Evolutionary conservation across 2,888 invertebrate species (phyloP), one percentile per base, ranked within the genome.

Genomic region (Gonocerus acuteangulatus): DNA sequence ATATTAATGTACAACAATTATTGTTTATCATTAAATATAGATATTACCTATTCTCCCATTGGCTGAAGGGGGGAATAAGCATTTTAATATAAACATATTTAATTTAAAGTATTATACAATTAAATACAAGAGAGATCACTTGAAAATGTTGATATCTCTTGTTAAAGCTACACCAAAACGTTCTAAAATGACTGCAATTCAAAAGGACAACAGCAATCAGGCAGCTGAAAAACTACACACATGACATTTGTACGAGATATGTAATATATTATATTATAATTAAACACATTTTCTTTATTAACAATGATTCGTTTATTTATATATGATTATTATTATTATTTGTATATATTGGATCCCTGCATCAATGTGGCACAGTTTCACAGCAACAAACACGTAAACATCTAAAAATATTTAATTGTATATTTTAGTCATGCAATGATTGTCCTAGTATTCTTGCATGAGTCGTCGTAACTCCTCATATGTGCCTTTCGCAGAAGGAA

Each of bases 361-460:
- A 47, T 57, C 57, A 57, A 57, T 57, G 57, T 57, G 57, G 57
- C 57, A 57, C 57, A 57, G 27, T 21, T 45, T 32, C 57, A 57
- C 57, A 57, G 34, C 47, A 57, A 44, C 44, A 44, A 18, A 47
- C 13, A 45, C 27, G 13, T 44, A 57, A 18, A 2, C 18, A 45
- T 32, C 44, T 45, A 22, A 57, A 11, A 34, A 52, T 49, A 49
- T 32, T 3, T 22, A 21, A 19, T 22, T n/a, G n/a, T n/a, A n/a
- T n/a, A n/a, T n/a, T n/a, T n/a, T n/a, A n/a, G n/a, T n/a, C n/a
- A n/a, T n/a, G n/a, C n/a, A n/a, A n/a, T 57, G 57, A 57, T 57
- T 57, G 57, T 57, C 57, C 32, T 19, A 13, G 32, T 45, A 57
- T 57, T 57, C 57, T 57, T 57, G 57, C 47, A 34, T 39, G 54